Percentiles rank a stretch among this genome's conserved stretches.
These are phyloP conservation scores for Odontophorus gujanensis DNA, from an alignment of 2,113 vertebrate species.

Conservation along the genomic window DNA sequence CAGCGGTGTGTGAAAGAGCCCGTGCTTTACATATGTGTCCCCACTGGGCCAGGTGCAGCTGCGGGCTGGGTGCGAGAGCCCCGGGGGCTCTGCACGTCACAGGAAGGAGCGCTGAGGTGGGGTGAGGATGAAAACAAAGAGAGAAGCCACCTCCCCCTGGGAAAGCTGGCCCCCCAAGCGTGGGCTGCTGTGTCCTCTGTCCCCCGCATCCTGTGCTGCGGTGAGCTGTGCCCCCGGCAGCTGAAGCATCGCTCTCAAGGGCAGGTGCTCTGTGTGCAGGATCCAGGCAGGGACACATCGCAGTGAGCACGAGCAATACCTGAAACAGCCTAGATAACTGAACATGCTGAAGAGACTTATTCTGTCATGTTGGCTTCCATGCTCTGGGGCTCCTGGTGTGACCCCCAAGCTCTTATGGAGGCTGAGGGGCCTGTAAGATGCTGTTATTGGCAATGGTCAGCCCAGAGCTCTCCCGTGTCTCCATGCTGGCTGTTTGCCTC, in stretches of 20 bases:
- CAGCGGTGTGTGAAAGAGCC: constrained; percentile 10
- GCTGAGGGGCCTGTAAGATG: background rate
- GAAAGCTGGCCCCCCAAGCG: background rate
- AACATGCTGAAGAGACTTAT: background rate
- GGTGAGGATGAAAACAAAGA: constrained; percentile 17
- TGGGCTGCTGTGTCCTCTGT: background rate
- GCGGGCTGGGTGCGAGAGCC: background rate
- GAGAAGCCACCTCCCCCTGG: background rate
- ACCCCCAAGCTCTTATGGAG: background rate
- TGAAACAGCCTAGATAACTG: background rate
- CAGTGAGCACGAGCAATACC: background rate
- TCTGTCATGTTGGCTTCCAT: background rate
- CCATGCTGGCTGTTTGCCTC: background rate
- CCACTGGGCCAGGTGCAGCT: constrained; percentile 39
- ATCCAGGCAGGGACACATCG: background rate
- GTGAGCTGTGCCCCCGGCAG: background rate
- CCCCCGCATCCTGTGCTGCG: background rate
- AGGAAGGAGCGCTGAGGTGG: constrained; percentile 1
- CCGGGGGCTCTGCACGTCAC: background rate
- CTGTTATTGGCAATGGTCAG: background rate
- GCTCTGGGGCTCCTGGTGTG: fast-evolving
- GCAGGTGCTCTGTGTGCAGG: fast-evolving
- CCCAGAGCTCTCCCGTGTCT: background rate
- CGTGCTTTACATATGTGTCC: constrained; percentile 10
- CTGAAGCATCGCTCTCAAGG: background rate